Base-by-base conservation (phyloP, 2,113 vertebrate species). In the Sterrhoptilus dennistouni region DNA sequence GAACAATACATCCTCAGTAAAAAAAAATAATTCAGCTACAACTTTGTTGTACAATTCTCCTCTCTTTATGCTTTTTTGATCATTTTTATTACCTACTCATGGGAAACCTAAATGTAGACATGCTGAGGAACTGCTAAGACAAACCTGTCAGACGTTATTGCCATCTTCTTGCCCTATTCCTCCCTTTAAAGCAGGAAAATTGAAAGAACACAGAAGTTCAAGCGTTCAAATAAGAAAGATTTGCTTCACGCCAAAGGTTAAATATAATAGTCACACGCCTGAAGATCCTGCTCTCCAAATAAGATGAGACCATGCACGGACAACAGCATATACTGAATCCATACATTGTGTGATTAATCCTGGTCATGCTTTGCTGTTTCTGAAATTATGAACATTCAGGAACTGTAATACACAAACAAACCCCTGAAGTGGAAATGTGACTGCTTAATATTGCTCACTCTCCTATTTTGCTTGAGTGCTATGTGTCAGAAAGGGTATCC, bases 261-360 rank as follows among this genome's bases (percentile, higher is more conserved):
- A 95, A 50, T 29, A 25, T 5, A 83, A 54, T 0, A 74, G 12
- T 27, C 49, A 60, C 9, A 25, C 27, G 50, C 20, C 33, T 59
- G 71, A 89, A 80, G 33, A 71, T 50, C n/a, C 40, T 47, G 15
- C 24, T 65, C 47, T 63, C 38, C 56, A 72, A 74, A 42, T 18
- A 50, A 85, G 40, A 40, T 20, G 68, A 66, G 1, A 0, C 35
- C 33, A 27, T 1, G 3, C 19, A 36, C 0, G 0, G 47, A 47
- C 22, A 93, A 44, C 21, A 50, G 35, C 23, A 50, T 23, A n/a
- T 10, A 52, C 15, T 4, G 57, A 61, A 38, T 54, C 61, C 8
- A 86, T 35, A 35, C 1, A 0, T 0, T 27, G 35, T 0, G 0
- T 44, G 16, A 78, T 33, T 68, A 57, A 56, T 33, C 49, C 50